A percentile compares a stretch with the other conserved stretches of the same genome.
These are phyloP conservation scores for Hemaris fuciformis DNA, from an alignment of 2,888 invertebrate species.

Conservation along the genomic window DNA sequence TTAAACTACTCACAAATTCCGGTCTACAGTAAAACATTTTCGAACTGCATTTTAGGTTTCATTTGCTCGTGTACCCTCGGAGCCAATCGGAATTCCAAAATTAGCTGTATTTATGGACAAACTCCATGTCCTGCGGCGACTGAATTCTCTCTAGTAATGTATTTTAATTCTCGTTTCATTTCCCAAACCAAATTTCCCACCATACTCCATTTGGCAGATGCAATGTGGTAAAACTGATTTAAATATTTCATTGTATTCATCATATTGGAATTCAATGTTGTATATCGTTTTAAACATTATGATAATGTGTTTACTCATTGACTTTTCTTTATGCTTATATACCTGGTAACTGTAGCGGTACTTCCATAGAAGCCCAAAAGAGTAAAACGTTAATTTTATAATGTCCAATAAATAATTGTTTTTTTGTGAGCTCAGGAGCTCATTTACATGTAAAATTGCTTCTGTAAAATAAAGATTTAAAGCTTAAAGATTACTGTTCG, in stretches of 20 bases:
- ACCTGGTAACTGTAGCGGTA: too few species aligned
- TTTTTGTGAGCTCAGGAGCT: too few species aligned
- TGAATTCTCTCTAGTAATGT: conserved; percentile 38
- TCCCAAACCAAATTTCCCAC: conserved; percentile 42
- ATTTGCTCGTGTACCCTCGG: background rate
- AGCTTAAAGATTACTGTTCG: too few species aligned
- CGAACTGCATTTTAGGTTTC: background rate
- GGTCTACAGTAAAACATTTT: background rate
- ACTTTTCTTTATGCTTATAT: background rate
- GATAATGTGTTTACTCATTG: background rate
- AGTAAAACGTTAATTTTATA: too few species aligned
- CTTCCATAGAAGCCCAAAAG: too few species aligned
- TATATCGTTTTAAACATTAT: background rate
- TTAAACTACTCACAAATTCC: background rate
- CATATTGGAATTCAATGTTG: background rate
- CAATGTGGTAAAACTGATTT: conserved; percentile 28
- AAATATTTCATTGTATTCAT: background rate
- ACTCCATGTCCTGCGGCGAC: conserved; percentile 25
- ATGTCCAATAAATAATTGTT: too few species aligned
- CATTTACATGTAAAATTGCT: too few species aligned
- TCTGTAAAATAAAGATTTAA: too few species aligned
- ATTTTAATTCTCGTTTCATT: conserved; percentile 51
- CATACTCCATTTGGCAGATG: conserved; percentile 40
- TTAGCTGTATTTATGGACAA: conserved; percentile 36
- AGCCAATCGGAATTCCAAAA: conserved; percentile 17